These are phyloP conservation scores for Syndactyla subalaris DNA, from an alignment of 2,797 vertebrate species.

Conservation along the genomic window DNA sequence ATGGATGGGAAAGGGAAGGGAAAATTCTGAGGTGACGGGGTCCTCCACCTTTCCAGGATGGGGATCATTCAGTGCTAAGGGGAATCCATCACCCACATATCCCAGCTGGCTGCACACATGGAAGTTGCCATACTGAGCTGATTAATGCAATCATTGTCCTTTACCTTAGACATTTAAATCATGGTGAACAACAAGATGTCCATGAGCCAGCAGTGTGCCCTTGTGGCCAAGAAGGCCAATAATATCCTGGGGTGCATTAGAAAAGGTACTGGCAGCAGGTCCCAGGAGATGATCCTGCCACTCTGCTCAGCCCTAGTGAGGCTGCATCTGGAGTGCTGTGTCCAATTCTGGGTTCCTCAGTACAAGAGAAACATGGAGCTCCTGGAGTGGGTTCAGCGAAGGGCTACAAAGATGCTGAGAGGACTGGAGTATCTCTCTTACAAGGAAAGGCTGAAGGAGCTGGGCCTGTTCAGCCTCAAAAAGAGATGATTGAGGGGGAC, in stretches of 20 bases:
- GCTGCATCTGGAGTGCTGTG: too few relatives aligned
- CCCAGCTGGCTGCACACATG: rapidly evolving
- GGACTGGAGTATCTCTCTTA: neutral
- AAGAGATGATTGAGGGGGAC: too few relatives aligned
- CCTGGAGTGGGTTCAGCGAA: rapidly evolving
- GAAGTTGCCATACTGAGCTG: neutral
- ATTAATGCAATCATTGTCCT: neutral
- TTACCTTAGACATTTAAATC: neutral
- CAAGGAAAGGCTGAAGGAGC: neutral
- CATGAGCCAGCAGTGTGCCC: neutral
- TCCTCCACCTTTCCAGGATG: neutral
- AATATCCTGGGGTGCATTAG: neutral
- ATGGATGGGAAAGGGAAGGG: neutral
- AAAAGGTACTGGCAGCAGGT: neutral
- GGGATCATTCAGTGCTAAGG: neutral
- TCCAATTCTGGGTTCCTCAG: neutral
- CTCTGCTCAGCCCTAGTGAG: neutral
- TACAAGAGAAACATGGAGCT: neutral
- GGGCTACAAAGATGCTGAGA: too few relatives aligned
- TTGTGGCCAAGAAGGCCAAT: neutral
- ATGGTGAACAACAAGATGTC: neutral
- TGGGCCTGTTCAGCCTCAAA: too few relatives aligned
- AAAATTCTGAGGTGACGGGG: neutral
- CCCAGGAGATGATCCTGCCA: neutral
- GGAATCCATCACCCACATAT: neutral